Evolutionary conservation across 2,113 vertebrate genomes (phyloP).

Genomic region (Proteles cristata): DNA sequence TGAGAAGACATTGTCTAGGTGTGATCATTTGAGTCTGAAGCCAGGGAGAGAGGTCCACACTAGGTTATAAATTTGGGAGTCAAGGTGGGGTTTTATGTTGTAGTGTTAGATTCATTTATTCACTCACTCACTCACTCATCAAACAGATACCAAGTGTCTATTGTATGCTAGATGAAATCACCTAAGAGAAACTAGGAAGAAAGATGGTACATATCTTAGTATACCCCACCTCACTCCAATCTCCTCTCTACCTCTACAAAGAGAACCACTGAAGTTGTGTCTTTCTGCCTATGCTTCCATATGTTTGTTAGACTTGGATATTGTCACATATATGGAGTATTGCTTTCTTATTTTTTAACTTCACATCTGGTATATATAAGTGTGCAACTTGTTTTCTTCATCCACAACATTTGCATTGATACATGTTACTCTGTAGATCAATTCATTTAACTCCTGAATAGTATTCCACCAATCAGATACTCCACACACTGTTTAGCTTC

Average conservation of each 20-base stretch:
- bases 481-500: not conserved
- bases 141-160: not conserved
- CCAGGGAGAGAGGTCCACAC: not conserved
- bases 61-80: not conserved
- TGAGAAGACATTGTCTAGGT: not conserved
- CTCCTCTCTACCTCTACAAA: not conserved
- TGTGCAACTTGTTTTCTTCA: not conserved
- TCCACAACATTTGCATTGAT: not conserved
- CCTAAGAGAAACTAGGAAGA: not conserved
- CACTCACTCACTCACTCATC: not conserved
- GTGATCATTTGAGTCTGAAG: not conserved
- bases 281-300: not conserved
- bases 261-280: not conserved
- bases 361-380: not conserved
- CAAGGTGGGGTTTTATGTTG: not conserved
- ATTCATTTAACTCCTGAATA: not conserved
- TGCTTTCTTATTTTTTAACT: not conserved
- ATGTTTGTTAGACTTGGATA: not conserved
- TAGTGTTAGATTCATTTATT: not conserved
- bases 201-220: not conserved
- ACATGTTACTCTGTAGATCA: not conserved
- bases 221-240: fast-evolving
- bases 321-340: not conserved
- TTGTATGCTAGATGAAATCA: not conserved
- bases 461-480: not conserved